Base-by-base conservation (phyloP, 2,888 invertebrate genomes). In the Pterostichus niger region DNA sequence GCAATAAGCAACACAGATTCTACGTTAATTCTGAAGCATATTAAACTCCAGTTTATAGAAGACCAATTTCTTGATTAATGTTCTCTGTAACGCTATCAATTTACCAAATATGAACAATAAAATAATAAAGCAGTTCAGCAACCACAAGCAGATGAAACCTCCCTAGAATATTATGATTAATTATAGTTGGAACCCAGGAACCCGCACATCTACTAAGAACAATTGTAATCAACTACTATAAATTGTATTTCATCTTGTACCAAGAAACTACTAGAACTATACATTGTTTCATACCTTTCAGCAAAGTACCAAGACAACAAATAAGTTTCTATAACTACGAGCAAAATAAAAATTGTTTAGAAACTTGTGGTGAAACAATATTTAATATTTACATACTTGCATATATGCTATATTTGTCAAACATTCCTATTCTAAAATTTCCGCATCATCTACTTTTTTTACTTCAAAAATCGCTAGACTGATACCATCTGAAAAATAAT, bases 131-230 rank as follows among this genome's bases (percentile, higher is more conserved):
- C 68, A 71, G 68, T 71, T 71, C 40, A 17, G 17, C 68, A 9
- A 71, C 68, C 44, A 44, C 44, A 64, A 44, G 9, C 68, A 71
- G 40, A 71, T 71, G 68, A 71, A 40, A 71, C 17, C 44, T 71
- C 68, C 68, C 44, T 40, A 40, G 68, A 71, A 71, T 44, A 71
- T 71, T 44, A 71, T 44, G 68, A 71, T 71, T 71, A 71, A 71
- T 71, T 71, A 44, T 7, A 10, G 44, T 17, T n/a, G 24, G 13
- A 64, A 64, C 33, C 64, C 11, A 6, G 13, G n/a, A 33, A 59
- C 9, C 10, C 17, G 56, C 7, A 56, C 15, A n/a, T 13, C 17
- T 17, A 71, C 68, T 46, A 71, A 71, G 68, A 44, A 40, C 44
- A 15, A 2, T 46, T 71, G 68, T 71, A 71, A 71, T 44, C 68